Conservation (phyloP, 2,888 invertebrate genomes). For the Chloroclystis v-ata region DNA sequence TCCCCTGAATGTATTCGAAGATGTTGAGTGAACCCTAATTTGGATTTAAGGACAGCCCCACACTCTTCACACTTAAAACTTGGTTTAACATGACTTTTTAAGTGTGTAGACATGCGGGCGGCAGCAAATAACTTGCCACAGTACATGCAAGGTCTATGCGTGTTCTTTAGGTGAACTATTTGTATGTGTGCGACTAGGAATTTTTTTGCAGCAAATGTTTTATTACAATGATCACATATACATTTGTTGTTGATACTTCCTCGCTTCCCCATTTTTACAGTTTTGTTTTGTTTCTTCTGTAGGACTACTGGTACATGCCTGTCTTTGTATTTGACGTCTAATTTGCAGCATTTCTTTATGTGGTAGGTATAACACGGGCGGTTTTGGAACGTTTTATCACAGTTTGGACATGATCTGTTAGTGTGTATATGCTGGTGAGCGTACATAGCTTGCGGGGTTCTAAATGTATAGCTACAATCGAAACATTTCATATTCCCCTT, state of each 20-base stretch:
- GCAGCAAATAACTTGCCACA: conserved; percentile 61
- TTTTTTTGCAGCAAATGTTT: conserved; percentile 58
- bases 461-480: conserved; percentile 58
- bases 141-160: conserved; percentile 55
- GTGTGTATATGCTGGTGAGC: conserved; percentile 54
- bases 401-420: conserved; percentile 52
- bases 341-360: conserved; percentile 52
- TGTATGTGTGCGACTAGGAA: conserved; percentile 63
- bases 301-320: conserved; percentile 40
- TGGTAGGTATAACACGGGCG: conserved; percentile 58
- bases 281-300: conserved; percentile 41
- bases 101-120: conserved; percentile 60
- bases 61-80: conserved; percentile 52
- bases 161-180: conserved; percentile 61
- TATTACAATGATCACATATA: conserved; percentile 62
- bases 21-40: conserved; percentile 58
- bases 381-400: conserved; percentile 55
- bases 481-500: conserved; percentile 50
- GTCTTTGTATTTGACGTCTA: conserved; percentile 29
- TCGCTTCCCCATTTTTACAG: conserved; percentile 50
- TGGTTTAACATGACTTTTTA: conserved; percentile 47
- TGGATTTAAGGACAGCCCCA: conserved; percentile 48
- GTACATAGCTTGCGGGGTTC: conserved; percentile 43
- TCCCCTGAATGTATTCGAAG: conserved; percentile 64
- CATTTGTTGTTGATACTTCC: conserved; percentile 53